These are phyloP conservation scores for Penaeus indicus DNA, from an alignment of 1,140 invertebrate genomes.

Conservation along the genomic window DNA sequence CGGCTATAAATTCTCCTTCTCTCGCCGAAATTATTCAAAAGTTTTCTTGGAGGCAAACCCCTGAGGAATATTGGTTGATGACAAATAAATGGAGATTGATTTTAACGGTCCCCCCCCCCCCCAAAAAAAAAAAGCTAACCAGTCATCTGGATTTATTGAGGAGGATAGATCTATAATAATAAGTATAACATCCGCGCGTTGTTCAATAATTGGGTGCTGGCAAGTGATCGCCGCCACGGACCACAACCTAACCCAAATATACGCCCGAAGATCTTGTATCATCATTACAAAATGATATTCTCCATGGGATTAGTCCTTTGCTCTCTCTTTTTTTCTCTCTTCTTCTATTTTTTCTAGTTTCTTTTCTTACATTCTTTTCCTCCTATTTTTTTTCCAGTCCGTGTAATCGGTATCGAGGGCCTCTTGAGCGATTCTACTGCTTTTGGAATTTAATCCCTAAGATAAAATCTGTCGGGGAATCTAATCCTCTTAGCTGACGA, in stretches of 20 bases:
- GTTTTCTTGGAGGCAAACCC: conserved; percentile 46
- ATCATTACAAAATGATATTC: neutral
- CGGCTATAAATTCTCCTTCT: conserved; percentile 35
- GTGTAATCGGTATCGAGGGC: neutral
- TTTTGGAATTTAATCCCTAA: conserved; percentile 34
- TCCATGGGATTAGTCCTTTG: neutral
- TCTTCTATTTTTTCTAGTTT: neutral
- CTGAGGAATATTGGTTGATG: conserved; percentile 49
- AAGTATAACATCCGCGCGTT: too few relatives aligned
- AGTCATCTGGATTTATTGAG: too few relatives aligned
- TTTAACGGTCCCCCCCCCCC: conserved; percentile 1
- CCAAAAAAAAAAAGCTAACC: too few relatives aligned
- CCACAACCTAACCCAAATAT: too few relatives aligned
- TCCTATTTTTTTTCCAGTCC: conserved; percentile 5
- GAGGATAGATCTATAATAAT: too few relatives aligned
- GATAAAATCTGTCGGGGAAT: conserved; percentile 56
- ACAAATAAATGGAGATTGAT: conserved; percentile 56
- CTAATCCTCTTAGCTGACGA: conserved; percentile 59
- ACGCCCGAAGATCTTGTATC: too few relatives aligned
- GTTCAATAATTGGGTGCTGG: too few relatives aligned
- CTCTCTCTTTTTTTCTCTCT: too few relatives aligned
- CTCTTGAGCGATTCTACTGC: conserved; percentile 7
- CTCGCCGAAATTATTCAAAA: conserved; percentile 49
- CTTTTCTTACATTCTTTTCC: neutral
- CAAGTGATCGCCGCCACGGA: too few relatives aligned